phyloP scores from a whole-genome alignment of 2,888 invertebrate genomes.

The Platerodrilus igneus region DNA sequence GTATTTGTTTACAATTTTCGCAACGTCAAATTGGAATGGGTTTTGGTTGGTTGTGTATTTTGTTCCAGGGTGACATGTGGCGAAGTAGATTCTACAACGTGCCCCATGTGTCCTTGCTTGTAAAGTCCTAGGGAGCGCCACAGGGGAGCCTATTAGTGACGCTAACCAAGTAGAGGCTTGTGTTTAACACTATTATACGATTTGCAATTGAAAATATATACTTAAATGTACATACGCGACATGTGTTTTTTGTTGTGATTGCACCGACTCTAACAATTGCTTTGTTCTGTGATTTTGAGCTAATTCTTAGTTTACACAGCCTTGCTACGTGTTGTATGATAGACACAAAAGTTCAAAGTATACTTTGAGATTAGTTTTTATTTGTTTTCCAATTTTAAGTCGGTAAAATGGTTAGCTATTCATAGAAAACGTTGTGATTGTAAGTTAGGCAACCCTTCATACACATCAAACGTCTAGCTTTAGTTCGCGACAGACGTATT shows the following conservation, averaged over 20 bases:
- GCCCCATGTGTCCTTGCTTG: constrained; percentile 20
- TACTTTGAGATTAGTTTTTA: too few species aligned
- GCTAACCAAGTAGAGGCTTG: constrained; percentile 24
- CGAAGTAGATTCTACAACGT: constrained; percentile 17
- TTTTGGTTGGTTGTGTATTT: too few species aligned
- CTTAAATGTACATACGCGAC: constrained; percentile 19
- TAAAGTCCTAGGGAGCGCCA: constrained; percentile 17
- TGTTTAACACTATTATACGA: constrained; percentile 24
- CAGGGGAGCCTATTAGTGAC: constrained; percentile 24
- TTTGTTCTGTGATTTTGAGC: constrained; percentile 14
- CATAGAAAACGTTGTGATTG: too few species aligned
- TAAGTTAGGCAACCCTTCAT: too few species aligned
- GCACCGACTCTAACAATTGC: constrained; percentile 9
- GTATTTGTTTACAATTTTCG: constrained; percentile 1
- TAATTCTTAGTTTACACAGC: too few species aligned
- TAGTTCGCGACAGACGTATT: too few species aligned
- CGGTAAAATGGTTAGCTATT: too few species aligned
- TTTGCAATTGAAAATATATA: constrained; percentile 24
- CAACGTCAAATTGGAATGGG: too few species aligned
- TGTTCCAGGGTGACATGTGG: constrained; percentile 14
- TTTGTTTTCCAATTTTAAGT: too few species aligned
- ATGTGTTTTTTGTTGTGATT: constrained; percentile 24
- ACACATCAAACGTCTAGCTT: too few species aligned
- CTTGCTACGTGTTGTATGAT: too few species aligned
- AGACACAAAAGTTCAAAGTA: too few species aligned